phyloP scores from a whole-genome alignment of 2,113 vertebrate species.

The Lamprologus callipterus region DNA sequence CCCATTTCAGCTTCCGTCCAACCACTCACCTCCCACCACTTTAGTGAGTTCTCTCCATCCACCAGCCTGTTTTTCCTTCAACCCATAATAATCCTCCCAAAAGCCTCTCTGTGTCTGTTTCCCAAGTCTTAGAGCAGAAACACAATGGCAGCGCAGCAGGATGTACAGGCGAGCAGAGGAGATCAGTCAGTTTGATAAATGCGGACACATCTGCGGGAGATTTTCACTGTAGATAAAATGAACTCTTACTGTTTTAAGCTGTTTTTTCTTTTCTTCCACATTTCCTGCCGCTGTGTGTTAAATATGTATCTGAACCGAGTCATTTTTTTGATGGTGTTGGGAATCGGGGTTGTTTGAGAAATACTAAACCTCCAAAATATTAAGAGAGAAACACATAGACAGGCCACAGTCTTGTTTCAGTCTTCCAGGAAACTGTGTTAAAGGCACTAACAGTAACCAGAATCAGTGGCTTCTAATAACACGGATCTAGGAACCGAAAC shows the following conservation, averaged over 20 bases:
- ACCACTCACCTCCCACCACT: constrained; percentile 30
- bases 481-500: not conserved
- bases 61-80: constrained; percentile 17
- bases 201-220: constrained; percentile 19
- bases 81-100: constrained; percentile 21
- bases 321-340: not conserved
- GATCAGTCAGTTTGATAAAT: constrained; percentile 38
- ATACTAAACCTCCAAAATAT: not conserved
- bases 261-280: not conserved
- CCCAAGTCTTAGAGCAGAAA: constrained; percentile 4
- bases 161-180: not conserved
- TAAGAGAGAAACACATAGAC: not conserved
- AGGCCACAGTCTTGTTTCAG: not conserved
- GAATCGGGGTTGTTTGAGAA: not conserved
- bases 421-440: not conserved
- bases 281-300: not conserved
- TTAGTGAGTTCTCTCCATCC: not conserved
- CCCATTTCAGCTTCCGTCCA: not conserved
- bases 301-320: not conserved
- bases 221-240: constrained; percentile 43
- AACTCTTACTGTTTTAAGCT: not conserved
- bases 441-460: not conserved
- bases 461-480: not conserved
- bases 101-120: constrained; percentile 16
- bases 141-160: constrained; percentile 2